phyloP scores from a whole-genome alignment of 2,113 vertebrate genomes.

The Seriola rivoliana region DNA sequence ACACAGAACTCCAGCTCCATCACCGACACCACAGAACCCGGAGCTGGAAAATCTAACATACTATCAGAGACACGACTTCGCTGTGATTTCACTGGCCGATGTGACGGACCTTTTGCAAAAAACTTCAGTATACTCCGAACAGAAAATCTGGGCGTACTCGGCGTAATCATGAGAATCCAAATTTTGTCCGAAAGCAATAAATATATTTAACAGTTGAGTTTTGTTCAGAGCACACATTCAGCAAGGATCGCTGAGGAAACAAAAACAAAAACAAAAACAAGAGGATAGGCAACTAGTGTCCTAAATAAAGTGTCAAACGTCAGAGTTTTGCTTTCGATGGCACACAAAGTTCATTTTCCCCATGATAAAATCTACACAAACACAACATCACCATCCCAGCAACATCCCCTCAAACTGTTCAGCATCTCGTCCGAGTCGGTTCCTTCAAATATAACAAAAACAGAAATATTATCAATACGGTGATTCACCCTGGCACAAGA shows the following conservation, averaged over 20 bases:
- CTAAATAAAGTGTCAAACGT: constrained; percentile 7
- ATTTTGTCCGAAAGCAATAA: constrained; percentile 34
- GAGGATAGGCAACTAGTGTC: constrained; percentile 1
- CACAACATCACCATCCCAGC: constrained; percentile 14
- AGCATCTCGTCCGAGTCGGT: constrained; percentile 20
- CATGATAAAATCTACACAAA: constrained; percentile 35
- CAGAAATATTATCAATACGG: constrained; percentile 49
- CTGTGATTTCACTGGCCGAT: constrained; percentile 29
- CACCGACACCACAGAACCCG: constrained; percentile 22
- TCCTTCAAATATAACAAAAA: constrained; percentile 38
- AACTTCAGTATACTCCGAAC: neutral
- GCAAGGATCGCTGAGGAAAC: constrained; percentile 18
- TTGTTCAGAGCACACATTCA: constrained; percentile 31
- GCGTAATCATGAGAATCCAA: constrained; percentile 6
- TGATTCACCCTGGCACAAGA: constrained; percentile 71
- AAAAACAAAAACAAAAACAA: constrained; percentile 20
- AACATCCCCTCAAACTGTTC: constrained; percentile 23
- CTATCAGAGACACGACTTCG: neutral
- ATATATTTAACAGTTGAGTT: neutral
- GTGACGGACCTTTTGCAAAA: constrained; percentile 19
- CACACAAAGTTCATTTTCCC: constrained; percentile 35
- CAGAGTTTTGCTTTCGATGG: constrained; percentile 44
- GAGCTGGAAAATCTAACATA: constrained; percentile 40
- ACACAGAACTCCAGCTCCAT: constrained; percentile 48
- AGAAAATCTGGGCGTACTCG: neutral